Evolutionary conservation across 2,113 vertebrate species (phyloP).

Genomic region (Ceuthmochares aereus): DNA sequence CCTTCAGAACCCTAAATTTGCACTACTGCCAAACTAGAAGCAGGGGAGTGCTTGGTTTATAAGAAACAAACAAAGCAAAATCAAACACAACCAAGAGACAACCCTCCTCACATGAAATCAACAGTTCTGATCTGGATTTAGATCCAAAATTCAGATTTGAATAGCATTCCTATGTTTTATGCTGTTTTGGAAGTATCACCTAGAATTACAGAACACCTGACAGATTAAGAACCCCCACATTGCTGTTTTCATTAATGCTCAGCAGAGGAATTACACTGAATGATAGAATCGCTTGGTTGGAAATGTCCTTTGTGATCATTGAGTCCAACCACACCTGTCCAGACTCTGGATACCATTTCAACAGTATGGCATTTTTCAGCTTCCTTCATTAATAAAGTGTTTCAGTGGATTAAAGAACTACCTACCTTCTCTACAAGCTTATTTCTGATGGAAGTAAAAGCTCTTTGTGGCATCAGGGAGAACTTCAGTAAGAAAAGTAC

Average conservation of each 20-base stretch:
- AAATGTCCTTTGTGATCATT: too few species aligned
- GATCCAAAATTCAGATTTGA: neutral
- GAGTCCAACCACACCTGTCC: too few species aligned
- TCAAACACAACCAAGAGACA: neutral
- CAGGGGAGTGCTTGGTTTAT: neutral
- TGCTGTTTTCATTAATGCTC: neutral
- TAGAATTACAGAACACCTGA: neutral
- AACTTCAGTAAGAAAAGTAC: neutral
- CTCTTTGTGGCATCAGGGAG: neutral
- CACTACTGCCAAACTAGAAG: neutral
- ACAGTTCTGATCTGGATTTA: neutral
- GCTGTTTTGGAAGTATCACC: neutral
- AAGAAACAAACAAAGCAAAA: neutral
- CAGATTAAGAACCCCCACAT: too few species aligned
- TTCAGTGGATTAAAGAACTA: neutral
- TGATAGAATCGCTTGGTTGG: too few species aligned
- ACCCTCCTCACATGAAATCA: neutral
- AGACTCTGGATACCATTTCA: too few species aligned
- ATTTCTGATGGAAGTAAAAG: neutral
- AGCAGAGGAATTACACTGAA: neutral
- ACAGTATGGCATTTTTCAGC: neutral
- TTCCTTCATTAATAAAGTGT: neutral
- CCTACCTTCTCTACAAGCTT: neutral
- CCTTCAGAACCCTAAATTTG: neutral
- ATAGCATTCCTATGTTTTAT: neutral